Conservation (phyloP, 2,888 invertebrate species). For the Eudasyphora cyanicolor region DNA sequence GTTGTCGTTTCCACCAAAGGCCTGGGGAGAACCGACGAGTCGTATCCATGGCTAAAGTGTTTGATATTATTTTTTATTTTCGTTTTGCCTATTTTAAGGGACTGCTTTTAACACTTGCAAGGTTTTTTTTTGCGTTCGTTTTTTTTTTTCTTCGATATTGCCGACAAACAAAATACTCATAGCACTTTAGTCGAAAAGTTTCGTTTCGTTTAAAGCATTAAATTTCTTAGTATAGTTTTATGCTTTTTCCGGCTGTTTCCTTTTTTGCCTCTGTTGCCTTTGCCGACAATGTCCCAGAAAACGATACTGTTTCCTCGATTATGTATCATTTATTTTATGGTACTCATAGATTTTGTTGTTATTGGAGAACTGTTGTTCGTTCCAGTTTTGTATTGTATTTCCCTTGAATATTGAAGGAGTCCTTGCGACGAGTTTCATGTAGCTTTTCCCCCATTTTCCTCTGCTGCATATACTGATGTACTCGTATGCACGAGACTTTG, state of each 20-base stretch:
- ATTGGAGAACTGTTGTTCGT: too few relatives aligned
- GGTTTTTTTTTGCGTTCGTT: not conserved
- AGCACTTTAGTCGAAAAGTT: too few relatives aligned
- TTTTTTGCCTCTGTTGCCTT: not conserved
- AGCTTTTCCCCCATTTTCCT: constrained; percentile 8
- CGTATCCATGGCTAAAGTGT: constrained; percentile 11
- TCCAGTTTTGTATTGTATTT: constrained; percentile 30
- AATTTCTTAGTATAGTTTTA: constrained; percentile 53
- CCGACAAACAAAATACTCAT: too few relatives aligned
- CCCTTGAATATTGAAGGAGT: constrained; percentile 20
- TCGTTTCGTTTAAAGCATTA: constrained; percentile 54
- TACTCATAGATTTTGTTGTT: too few relatives aligned
- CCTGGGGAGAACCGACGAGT: too few relatives aligned
- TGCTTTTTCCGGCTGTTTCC: not conserved
- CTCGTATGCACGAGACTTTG: constrained; percentile 37
- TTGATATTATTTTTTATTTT: not conserved
- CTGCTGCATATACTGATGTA: too few relatives aligned
- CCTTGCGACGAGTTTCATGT: constrained; percentile 45
- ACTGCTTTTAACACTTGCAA: not conserved
- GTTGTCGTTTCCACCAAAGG: constrained; percentile 47
- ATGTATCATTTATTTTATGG: constrained; percentile 63
- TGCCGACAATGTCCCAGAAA: constrained; percentile 33
- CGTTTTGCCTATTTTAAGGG: not conserved
- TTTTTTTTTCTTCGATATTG: not conserved
- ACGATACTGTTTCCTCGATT: constrained; percentile 48